Evolutionary conservation across 2,888 invertebrate species (phyloP).

Genomic region (Gari tellinella): DNA sequence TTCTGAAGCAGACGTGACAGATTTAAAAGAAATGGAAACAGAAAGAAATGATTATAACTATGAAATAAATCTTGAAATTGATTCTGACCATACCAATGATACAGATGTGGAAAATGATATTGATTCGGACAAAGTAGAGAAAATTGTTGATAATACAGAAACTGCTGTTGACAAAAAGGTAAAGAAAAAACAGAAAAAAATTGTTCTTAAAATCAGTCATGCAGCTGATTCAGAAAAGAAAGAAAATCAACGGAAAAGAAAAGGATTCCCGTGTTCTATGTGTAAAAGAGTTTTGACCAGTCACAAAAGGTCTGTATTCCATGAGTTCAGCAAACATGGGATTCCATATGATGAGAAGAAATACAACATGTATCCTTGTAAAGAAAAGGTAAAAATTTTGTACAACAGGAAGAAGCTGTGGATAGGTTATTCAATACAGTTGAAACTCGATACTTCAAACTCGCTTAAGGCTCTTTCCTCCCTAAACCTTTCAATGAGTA

Average conservation of each 20-base stretch:
- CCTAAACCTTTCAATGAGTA: too few species aligned
- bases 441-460: too few species aligned
- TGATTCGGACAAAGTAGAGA: slow-evolving; percentile 1
- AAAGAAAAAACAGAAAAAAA: background rate
- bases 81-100: background rate
- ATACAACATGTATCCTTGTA: slow-evolving; percentile 48
- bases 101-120: too few species aligned
- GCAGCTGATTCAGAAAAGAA: slow-evolving; percentile 2
- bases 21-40: slow-evolving; percentile 15
- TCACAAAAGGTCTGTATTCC: slow-evolving; percentile 46
- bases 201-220: too few species aligned
- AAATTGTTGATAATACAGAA: slow-evolving; percentile 6
- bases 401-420: too few species aligned
- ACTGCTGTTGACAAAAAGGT: slow-evolving; percentile 5
- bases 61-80: slow-evolving; percentile 5
- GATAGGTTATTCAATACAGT: too few species aligned
- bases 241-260: slow-evolving; percentile 16
- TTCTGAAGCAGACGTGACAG: too few species aligned
- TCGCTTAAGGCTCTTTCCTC: too few species aligned
- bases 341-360: slow-evolving; percentile 37
- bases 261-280: slow-evolving; percentile 43
- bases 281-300: slow-evolving; percentile 50
- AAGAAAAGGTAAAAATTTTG: slow-evolving; percentile 48
- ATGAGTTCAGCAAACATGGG: slow-evolving; percentile 57
- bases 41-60: background rate